Conservation (phyloP, 2,888 invertebrate species). For the Drosophila basisetae region DNA sequence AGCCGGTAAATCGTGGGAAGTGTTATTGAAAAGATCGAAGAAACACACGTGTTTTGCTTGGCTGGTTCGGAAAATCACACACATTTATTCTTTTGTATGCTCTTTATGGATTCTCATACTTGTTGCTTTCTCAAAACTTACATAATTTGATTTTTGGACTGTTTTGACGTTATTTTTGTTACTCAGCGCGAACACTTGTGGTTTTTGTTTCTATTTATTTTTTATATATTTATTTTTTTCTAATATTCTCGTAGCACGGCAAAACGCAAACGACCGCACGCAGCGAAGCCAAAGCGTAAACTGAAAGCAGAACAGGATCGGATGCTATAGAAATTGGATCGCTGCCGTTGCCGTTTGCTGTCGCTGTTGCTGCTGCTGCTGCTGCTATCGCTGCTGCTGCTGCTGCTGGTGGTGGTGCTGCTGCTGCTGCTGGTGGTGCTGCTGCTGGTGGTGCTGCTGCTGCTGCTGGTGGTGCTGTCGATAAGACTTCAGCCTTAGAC, state of each 20-base stretch:
- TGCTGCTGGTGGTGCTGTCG: slow-evolving; percentile 25
- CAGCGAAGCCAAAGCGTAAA: slow-evolving; percentile 72
- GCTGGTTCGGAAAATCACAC: slow-evolving; percentile 15
- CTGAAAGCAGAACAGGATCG: slow-evolving; percentile 71
- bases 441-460: slow-evolving; percentile 13
- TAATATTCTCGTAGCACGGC: slow-evolving; percentile 33
- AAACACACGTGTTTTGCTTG: slow-evolving; percentile 49
- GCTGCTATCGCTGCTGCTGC: slow-evolving; percentile 9
- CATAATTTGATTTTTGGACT: slow-evolving; percentile 43
- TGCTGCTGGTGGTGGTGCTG: slow-evolving; percentile 17
- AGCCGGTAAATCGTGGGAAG: slow-evolving; percentile 41
- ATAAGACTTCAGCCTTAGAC: slow-evolving; percentile 20
- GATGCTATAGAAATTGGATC: slow-evolving; percentile 65
- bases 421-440: slow-evolving; percentile 7
- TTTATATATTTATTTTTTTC: slow-evolving; percentile 8
- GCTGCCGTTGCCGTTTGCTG: slow-evolving; percentile 12
- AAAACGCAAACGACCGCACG: slow-evolving; percentile 70
- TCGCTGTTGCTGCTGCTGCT: slow-evolving; percentile 8
- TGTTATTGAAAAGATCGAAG: slow-evolving; percentile 20
- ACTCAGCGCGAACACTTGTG: slow-evolving; percentile 33
- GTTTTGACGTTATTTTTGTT: slow-evolving; percentile 21
- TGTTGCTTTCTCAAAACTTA: slow-evolving; percentile 46
- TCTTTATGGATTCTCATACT: slow-evolving; percentile 5
- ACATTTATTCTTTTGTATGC: slow-evolving; percentile 3
- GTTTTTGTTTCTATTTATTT: slow-evolving; percentile 7